Conservation (phyloP, 2,888 invertebrate genomes). For the Xanthorhoe spadicearia region DNA sequence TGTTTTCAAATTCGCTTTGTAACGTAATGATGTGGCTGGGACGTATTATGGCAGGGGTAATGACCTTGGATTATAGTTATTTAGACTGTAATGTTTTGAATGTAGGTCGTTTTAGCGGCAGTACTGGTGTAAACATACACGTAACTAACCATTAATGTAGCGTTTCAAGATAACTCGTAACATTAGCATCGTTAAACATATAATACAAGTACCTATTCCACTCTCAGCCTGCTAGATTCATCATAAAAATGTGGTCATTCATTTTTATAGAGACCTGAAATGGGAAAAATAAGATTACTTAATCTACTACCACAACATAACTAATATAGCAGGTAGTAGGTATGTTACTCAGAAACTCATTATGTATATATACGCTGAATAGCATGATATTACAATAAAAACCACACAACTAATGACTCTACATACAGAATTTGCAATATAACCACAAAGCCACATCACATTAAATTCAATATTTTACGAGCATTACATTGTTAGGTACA, state of each 20-base stretch:
- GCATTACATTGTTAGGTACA: too few relatives aligned
- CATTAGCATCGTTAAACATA: background rate
- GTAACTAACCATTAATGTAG: background rate
- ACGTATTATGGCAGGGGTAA: constrained; percentile 69
- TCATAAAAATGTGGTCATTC: too few relatives aligned
- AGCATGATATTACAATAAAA: background rate
- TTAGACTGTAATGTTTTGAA: constrained; percentile 55
- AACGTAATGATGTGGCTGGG: constrained; percentile 66
- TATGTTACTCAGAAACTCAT: background rate
- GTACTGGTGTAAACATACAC: constrained; percentile 7
- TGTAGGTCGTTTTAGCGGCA: constrained; percentile 53
- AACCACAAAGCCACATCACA: background rate
- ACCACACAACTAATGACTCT: background rate
- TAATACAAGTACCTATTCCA: background rate
- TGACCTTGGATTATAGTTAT: constrained; percentile 70
- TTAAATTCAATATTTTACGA: background rate
- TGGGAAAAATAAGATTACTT: too few relatives aligned
- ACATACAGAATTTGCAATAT: background rate
- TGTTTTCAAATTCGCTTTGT: constrained; percentile 78
- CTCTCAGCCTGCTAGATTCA: background rate
- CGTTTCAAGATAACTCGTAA: background rate
- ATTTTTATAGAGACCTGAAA: too few relatives aligned
- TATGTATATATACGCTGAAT: background rate
- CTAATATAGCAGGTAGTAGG: too few relatives aligned
- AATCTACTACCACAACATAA: too few relatives aligned